A percentile compares a stretch with the other conserved stretches of the same genome.
Evolutionary conservation across 2,888 invertebrate species (phyloP).

Genomic region (Quadroppia sp.): DNA sequence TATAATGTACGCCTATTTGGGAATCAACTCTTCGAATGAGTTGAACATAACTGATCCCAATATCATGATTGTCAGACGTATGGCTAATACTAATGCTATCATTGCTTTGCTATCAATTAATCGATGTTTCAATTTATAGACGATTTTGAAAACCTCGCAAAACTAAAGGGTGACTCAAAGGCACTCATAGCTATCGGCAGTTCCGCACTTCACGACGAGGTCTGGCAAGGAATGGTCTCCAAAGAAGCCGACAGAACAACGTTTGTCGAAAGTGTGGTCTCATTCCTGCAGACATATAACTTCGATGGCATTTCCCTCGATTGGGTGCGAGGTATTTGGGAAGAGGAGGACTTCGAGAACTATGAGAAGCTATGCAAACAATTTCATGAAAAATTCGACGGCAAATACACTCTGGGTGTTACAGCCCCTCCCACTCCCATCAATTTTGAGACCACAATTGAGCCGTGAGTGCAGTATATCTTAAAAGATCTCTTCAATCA

Average conservation of each 20-base stretch:
- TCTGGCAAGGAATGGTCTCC: background rate
- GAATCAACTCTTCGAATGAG: background rate
- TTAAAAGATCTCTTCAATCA: background rate
- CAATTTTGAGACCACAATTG: background rate
- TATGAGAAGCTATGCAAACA: constrained; percentile 9
- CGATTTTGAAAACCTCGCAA: constrained; percentile 5
- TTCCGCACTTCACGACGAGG: background rate
- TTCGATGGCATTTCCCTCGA: constrained; percentile 28
- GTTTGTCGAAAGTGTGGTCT: background rate
- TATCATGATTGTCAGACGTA: constrained; percentile 29
- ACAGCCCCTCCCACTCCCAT: background rate
- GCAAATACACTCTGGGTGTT: constrained; percentile 19
- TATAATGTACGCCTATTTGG: constrained; percentile 25
- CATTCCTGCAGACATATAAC: background rate
- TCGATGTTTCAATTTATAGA: background rate
- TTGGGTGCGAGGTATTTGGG: background rate
- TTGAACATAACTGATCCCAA: background rate
- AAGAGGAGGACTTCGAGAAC: background rate
- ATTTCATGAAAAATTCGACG: background rate
- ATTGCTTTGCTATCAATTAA: background rate
- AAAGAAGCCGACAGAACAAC: background rate
- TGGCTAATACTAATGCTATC: background rate
- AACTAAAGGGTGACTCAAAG: constrained; percentile 2
- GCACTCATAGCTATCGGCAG: constrained; percentile 29
- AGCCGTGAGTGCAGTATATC: background rate